These are phyloP conservation scores for Pseudolycoriella hygida DNA, from an alignment of 2,888 invertebrate species.

Conservation along the genomic window DNA sequence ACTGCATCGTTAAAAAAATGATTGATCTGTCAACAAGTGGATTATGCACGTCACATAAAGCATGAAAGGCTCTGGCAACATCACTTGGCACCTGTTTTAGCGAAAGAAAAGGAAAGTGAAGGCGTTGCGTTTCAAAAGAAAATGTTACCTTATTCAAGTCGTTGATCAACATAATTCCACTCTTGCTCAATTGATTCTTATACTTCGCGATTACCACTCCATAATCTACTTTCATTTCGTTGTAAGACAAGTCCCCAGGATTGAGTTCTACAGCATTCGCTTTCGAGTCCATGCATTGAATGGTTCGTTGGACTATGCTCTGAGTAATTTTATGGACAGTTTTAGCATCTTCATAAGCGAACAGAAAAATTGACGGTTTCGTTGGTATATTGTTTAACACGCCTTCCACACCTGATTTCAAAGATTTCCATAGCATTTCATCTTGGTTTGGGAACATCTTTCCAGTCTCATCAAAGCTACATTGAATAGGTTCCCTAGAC, in stretches of 20 bases:
- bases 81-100: slow-evolving; percentile 18
- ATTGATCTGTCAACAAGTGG: slow-evolving; percentile 29
- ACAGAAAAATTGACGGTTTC: slow-evolving; percentile 18
- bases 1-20: slow-evolving; percentile 24
- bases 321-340: neutral
- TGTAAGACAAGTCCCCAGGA: slow-evolving; percentile 14
- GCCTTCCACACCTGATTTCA: slow-evolving; percentile 11
- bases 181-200: slow-evolving; percentile 16
- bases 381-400: slow-evolving; percentile 16
- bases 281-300: slow-evolving; percentile 6
- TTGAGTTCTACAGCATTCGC: slow-evolving; percentile 12
- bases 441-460: slow-evolving; percentile 2
- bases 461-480: neutral
- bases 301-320: neutral
- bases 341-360: slow-evolving; percentile 8
- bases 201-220: slow-evolving; percentile 20
- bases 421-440: slow-evolving; percentile 2
- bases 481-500: too few species aligned
- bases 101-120: neutral
- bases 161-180: slow-evolving; percentile 19
- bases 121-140: neutral
- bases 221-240: slow-evolving; percentile 15
- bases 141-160: slow-evolving; percentile 20
- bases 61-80: slow-evolving; percentile 33
- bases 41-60: slow-evolving; percentile 35